Conservation (phyloP, 2,113 vertebrate species). For the Austrofundulus limnaeus region DNA sequence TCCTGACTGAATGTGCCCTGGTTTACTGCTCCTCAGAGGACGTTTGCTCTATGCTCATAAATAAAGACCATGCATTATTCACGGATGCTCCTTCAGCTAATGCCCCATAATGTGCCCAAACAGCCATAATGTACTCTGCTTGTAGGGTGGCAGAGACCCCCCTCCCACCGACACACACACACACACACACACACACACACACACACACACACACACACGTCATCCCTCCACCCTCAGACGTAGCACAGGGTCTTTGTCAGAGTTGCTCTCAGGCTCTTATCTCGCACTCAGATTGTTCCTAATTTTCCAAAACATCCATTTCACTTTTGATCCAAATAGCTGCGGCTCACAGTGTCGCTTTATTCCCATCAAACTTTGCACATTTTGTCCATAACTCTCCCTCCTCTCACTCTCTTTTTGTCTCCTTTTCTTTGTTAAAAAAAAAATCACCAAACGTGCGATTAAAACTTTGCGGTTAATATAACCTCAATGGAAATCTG, state of each 20-base stretch:
- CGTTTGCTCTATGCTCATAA: conserved; percentile 66
- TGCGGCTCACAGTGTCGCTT: background rate
- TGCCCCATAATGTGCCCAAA: conserved; percentile 73
- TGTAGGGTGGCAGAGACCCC: conserved; percentile 59
- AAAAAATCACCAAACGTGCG: background rate
- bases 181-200: conserved; percentile 7
- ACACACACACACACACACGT: conserved; percentile 2
- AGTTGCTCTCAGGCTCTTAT: conserved; percentile 33
- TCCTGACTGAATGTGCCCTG: background rate
- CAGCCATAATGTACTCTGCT: conserved; percentile 64
- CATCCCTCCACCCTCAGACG: conserved; percentile 12
- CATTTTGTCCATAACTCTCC: conserved; percentile 17
- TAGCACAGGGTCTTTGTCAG: conserved; percentile 36
- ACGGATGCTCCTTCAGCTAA: conserved; percentile 64
- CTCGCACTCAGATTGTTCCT: conserved; percentile 38
- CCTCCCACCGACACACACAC: background rate
- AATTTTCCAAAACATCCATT: conserved; percentile 43
- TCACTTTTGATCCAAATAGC: conserved; percentile 36
- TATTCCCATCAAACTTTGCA: conserved; percentile 22
- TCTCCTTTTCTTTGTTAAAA: conserved; percentile 8
- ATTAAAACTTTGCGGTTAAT: too few relatives aligned
- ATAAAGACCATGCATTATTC: conserved; percentile 74
- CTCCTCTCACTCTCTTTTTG: background rate
- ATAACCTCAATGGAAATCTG: conserved; percentile 6
- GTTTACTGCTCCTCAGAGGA: conserved; percentile 56